Base-by-base conservation (phyloP, 2,888 invertebrate genomes). In the Rhorus exstirpatorius region DNA sequence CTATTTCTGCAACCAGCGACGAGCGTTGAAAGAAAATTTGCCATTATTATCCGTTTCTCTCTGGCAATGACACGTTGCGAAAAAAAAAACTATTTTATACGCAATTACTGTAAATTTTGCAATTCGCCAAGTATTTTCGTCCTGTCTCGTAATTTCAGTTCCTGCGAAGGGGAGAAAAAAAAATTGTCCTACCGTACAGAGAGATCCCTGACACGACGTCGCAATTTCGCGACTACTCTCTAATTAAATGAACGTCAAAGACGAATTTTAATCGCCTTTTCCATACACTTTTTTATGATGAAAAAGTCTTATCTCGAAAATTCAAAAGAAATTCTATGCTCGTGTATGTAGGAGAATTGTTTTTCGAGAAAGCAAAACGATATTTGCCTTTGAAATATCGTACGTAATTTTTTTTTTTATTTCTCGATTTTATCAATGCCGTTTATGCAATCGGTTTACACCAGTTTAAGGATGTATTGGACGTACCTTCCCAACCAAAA, bases 31-130 rank as follows among this genome's bases (percentile, higher is more conserved):
- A 61, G 60, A 44, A 74, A 75, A 74, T 67, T 77, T 68, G 67
- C 77, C 14, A 63, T 14, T 41, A 81, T 74, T 81, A 65, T 61
- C 67, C 67, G 60, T 61, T 80, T 75, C 61, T 75, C 55, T 55
- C 49, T 4, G 79, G 12, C 49, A 67, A 51, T 60, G 35, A 61
- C 65, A 24, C 58, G 55, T 81, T 77, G 67, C 67, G 53, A 67
- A 70, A 51, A 58, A 10, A 58, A 55, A 58, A 55, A 6, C n/a
- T 19, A 38, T 51, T 49, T 61, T 31, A 3, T 35, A 55, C 24
- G 61, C 24, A 38, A 31, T 65, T 17, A 14, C 26, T 26, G 21
- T 31, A 24, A 24, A 55, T 55, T 65, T 75, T 35, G 17, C 26
- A 67, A 75, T 51, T 26, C 14, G 1, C 44, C 31, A 17, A 21